A percentile compares a stretch with the other conserved stretches of the same genome.
Conservation (phyloP, 2,888 invertebrate species). For the Cantharis rufa region DNA sequence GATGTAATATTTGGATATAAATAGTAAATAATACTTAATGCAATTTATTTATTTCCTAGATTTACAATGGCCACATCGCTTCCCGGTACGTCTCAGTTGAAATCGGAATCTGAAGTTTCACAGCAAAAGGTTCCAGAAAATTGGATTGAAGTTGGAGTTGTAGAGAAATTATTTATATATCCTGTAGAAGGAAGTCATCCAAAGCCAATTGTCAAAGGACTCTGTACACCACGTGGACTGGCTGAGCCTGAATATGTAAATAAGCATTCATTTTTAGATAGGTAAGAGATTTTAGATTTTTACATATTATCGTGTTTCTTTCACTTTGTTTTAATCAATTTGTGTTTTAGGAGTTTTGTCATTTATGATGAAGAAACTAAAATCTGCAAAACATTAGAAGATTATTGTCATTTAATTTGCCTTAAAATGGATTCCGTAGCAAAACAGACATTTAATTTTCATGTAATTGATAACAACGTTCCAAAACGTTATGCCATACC, state of each 20-base stretch:
- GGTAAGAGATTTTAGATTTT: background rate
- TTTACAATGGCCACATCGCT: background rate
- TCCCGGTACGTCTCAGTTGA: background rate
- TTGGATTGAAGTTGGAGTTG: background rate
- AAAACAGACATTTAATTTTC: background rate
- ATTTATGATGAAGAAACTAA: background rate
- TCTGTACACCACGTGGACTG: background rate
- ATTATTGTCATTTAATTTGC: background rate
- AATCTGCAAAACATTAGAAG: background rate
- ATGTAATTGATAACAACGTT: background rate
- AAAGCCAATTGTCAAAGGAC: background rate
- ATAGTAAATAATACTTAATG: no score
- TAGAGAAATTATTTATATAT: background rate
- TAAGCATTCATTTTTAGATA: background rate
- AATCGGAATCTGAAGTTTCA: background rate
- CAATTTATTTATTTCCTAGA: no score
- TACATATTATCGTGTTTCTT: background rate
- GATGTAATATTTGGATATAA: no score
- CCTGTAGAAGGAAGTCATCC: background rate
- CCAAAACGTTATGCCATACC: background rate
- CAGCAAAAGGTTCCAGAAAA: no score
- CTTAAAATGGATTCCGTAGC: background rate
- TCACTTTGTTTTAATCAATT: background rate
- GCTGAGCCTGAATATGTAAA: background rate
- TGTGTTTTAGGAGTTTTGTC: background rate